Evolutionary conservation across 2,797 vertebrate genomes (phyloP), one percentile per base, ranked within the genome.

Genomic region (Calcarius lapponicus): DNA sequence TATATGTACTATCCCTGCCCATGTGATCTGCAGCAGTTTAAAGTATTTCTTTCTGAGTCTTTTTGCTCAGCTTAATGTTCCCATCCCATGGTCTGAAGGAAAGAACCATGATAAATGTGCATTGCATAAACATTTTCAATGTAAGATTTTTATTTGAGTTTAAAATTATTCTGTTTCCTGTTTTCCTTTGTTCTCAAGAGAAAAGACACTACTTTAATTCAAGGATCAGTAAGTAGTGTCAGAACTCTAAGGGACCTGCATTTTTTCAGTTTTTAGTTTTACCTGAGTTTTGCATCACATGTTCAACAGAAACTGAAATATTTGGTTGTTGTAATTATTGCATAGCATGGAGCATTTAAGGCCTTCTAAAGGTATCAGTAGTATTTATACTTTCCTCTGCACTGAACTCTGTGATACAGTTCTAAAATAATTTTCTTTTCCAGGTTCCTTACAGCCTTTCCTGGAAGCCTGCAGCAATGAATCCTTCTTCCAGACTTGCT

Each of bases 381-480:
- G 13, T 19, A 50, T 3, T 16, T 81, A 18, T 17, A 93, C 20
- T 84, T 84, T 86, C 72, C 36, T 56, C 34, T 81, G 21, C 36
- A 72, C 28, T 6, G 8, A 74, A 21, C 54, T 76, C 48, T 71
- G 8, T 72, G 61, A 36, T 54, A 47, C 3, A 60, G 10, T 65
- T 71, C 67, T 84, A 1, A 4, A 80, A 71, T 71, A 32, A 10
- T 57, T 83, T 93, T 87, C 67, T 51, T 92, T 97, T 95, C 34
- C 96, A 99, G 99, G 95, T 81, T 98, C 96, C 93, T 93, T 98
- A 76, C 96, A 98, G 81, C 92, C 94, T 51, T 99, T 99, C 93
- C 97, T 99, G 92, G 98, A 99, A 92, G 97, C 97, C 3, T 99
- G 99, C 94, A 98, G 98, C 97, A 98, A 97, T 4, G 98, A 98